Evolutionary conservation across 2,113 vertebrate genomes (phyloP).

Genomic region (Ictalurus punctatus): DNA sequence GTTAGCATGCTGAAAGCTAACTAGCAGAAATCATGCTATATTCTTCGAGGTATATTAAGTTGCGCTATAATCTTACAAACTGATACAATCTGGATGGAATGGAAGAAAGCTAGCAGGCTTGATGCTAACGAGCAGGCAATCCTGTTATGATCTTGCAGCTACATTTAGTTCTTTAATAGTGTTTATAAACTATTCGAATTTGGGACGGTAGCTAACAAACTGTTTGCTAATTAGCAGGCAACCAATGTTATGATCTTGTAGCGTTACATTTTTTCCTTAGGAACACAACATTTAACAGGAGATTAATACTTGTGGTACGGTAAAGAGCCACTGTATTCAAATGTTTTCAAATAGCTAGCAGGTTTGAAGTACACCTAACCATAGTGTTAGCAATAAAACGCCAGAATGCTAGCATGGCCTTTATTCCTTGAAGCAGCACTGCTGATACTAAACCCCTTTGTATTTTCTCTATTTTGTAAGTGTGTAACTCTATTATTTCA

Average conservation of each 20-base stretch:
- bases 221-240: neutral
- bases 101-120: neutral
- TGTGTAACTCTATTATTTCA: conserved; percentile 2
- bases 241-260: neutral
- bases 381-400: neutral
- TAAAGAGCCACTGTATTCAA: neutral
- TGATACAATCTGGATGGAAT: neutral
- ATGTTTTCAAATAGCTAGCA: too few species aligned
- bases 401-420: neutral
- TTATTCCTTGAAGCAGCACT: neutral
- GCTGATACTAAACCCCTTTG: neutral
- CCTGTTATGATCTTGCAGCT: neutral
- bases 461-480: neutral
- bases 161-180: neutral
- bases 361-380: neutral
- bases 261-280: neutral
- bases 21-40: neutral
- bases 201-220: neutral
- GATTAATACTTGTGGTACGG: neutral
- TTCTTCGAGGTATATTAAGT: neutral
- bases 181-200: neutral
- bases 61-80: neutral
- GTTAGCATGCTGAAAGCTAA: neutral
- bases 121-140: neutral
- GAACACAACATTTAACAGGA: neutral